These are phyloP conservation scores for Anoplopoma fimbria DNA, from an alignment of 2,113 vertebrate genomes.

Conservation along the genomic window DNA sequence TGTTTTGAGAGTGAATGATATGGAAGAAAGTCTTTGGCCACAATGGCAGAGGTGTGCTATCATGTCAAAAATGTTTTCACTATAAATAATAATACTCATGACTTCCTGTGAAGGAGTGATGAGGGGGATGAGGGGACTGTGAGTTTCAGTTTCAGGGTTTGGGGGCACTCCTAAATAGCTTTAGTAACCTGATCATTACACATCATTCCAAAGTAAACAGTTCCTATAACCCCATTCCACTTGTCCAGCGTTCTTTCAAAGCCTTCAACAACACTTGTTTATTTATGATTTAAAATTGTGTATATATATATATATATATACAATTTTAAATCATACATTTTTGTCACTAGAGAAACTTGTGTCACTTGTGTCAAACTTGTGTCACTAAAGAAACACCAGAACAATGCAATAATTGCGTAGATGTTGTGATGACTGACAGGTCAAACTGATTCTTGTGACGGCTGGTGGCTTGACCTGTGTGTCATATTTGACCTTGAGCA, in stretches of 20 bases:
- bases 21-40: neutral
- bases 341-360: neutral
- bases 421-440: too few species aligned
- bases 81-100: conserved; percentile 11
- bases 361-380: too few species aligned
- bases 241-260: neutral
- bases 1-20: neutral
- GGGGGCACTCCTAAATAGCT: conserved; percentile 40
- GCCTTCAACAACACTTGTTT: neutral
- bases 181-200: conserved; percentile 45
- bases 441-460: too few species aligned
- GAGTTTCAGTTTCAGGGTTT: conserved; percentile 61
- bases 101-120: neutral
- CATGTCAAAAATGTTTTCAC: conserved; percentile 21
- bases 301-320: neutral
- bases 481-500: conserved; percentile 8
- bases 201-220: neutral
- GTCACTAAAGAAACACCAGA: neutral
- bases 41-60: neutral
- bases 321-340: neutral
- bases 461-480: too few species aligned
- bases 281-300: neutral
- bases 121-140: neutral
- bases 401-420: neutral
- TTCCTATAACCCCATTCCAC: neutral